Conservation (phyloP, 1,140 invertebrate genomes). For the Drosophila tristis region DNA sequence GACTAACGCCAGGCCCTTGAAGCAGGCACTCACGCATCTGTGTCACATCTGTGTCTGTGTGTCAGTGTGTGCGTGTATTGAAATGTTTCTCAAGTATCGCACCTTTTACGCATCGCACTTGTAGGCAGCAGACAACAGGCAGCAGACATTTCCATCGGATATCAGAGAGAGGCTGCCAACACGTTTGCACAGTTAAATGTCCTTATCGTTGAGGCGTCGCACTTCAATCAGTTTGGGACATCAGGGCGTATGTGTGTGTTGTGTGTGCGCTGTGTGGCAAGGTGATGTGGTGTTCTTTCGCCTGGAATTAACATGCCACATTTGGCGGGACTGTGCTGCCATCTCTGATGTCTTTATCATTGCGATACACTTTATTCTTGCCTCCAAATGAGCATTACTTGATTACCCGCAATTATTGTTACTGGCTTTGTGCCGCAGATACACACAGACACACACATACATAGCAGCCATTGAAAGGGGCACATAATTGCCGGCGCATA, state of each 20-base stretch:
- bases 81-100: conserved; percentile 57
- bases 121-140: conserved; percentile 49
- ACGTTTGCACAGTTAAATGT: conserved; percentile 63
- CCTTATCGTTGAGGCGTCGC: conserved; percentile 66
- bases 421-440: conserved; percentile 47
- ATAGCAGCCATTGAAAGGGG: conserved; percentile 17
- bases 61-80: conserved; percentile 13
- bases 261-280: not conserved
- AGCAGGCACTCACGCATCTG: conserved; percentile 7
- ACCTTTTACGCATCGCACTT: conserved; percentile 72
- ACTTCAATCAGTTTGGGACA: conserved; percentile 68
- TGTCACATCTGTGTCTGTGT: too few relatives aligned
- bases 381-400: conserved; percentile 78
- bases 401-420: conserved; percentile 76
- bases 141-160: conserved; percentile 62
- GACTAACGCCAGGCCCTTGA: not conserved
- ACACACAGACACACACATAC: conserved; percentile 22
- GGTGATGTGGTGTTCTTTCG: conserved; percentile 60
- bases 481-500: conserved; percentile 68
- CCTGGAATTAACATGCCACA: conserved; percentile 79
- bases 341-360: conserved; percentile 60
- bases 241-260: not conserved
- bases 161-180: conserved; percentile 27
- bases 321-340: conserved; percentile 47
- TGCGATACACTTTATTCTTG: conserved; percentile 54